Evolutionary conservation across 2,797 vertebrate genomes (phyloP).

Genomic region (Peromyscus nudipes): DNA sequence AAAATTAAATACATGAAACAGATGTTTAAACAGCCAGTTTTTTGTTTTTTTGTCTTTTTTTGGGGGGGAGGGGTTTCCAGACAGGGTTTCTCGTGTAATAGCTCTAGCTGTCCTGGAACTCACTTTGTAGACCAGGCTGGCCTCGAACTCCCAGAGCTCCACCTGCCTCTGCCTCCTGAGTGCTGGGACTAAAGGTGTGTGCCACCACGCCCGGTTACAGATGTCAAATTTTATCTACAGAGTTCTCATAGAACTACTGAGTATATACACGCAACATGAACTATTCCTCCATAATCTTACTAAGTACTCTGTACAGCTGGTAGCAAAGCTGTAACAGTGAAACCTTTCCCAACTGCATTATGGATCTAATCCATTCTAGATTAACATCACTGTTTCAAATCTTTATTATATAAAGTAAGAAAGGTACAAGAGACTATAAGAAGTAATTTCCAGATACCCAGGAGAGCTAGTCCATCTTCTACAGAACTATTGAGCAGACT

Average conservation of each 20-base stretch:
- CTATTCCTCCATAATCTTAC: neutral
- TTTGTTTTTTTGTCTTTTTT: no score
- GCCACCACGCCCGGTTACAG: no score
- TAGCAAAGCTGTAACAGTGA: slow-evolving; percentile 17
- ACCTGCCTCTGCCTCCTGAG: no score
- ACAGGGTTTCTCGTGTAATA: no score
- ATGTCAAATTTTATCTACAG: neutral
- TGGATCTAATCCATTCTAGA: neutral
- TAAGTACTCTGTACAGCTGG: neutral
- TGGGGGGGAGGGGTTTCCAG: no score
- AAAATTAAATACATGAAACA: neutral
- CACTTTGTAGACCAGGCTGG: no score
- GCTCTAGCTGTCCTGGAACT: no score
- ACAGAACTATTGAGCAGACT: slow-evolving; percentile 29
- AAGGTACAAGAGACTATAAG: neutral
- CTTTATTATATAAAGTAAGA: neutral
- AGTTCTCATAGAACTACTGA: neutral
- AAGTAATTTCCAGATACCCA: neutral
- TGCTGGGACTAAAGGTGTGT: no score
- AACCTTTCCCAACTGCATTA: neutral
- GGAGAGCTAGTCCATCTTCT: neutral
- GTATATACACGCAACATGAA: neutral
- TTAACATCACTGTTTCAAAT: slow-evolving; percentile 38
- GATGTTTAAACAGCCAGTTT: neutral
- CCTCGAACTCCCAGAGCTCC: no score